Percentiles rank a stretch among this genome's conserved stretches.
Conservation (phyloP, 1,140 invertebrate genomes). For the Caenorhabditis brenneri region DNA sequence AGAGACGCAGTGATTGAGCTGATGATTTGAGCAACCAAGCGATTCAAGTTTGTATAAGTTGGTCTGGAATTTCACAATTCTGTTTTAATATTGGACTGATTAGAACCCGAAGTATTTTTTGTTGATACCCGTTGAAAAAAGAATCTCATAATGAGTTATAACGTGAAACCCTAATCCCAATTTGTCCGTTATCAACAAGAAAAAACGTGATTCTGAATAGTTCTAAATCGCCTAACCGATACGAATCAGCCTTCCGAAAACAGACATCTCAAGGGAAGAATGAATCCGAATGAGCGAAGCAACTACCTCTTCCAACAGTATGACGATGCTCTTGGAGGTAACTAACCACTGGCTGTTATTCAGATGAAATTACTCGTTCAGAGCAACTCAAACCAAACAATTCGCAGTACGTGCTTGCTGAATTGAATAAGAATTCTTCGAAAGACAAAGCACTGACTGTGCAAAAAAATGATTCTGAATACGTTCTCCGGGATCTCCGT, state of each 20-base stretch:
- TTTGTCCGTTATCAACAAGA: neutral
- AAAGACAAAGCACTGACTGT: neutral
- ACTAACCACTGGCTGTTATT: too few relatives aligned
- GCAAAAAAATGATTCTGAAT: neutral
- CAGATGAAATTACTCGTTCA: neutral
- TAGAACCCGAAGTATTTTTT: too few relatives aligned
- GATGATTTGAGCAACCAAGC: constrained; percentile 80
- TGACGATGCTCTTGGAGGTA: constrained; percentile 17
- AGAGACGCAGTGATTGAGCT: constrained; percentile 70
- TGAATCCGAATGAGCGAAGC: constrained; percentile 20
- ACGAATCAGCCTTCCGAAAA: constrained; percentile 78
- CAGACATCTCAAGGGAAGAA: constrained; percentile 74
- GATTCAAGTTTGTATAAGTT: constrained; percentile 82
- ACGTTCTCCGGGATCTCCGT: neutral
- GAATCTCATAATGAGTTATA: too few relatives aligned
- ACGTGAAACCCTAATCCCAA: neutral
- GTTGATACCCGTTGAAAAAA: too few relatives aligned
- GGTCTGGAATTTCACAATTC: constrained; percentile 75
- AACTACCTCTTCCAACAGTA: neutral
- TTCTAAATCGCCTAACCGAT: constrained; percentile 69
- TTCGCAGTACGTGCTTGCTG: constrained; percentile 8
- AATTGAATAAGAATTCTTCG: neutral
- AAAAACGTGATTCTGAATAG: neutral
- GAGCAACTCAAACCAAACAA: neutral
- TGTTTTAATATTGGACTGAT: too few relatives aligned